Evolutionary conservation across 2,888 invertebrate species (phyloP).

Genomic region (Stramonita haemastoma): DNA sequence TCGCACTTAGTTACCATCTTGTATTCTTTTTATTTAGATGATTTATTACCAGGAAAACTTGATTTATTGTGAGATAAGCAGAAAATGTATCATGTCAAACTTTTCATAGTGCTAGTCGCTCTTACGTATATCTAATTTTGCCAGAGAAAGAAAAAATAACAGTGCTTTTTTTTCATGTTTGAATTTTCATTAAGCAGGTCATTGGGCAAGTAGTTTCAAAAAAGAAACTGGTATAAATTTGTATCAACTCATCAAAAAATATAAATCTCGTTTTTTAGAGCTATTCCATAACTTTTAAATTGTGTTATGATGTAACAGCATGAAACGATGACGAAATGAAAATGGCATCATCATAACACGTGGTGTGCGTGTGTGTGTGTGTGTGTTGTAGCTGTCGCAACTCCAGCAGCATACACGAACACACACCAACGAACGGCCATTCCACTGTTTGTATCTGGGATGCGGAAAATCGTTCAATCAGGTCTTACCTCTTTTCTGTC

Average conservation of each 20-base stretch:
- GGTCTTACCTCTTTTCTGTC: conserved; percentile 35
- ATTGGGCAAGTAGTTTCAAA: neutral
- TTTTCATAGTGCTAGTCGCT: too few relatives aligned
- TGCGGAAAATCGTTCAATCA: conserved; percentile 43
- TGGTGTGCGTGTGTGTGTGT: conserved; percentile 24
- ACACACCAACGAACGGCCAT: conserved; percentile 83
- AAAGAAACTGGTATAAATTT: neutral
- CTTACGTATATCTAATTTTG: too few relatives aligned
- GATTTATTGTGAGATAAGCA: too few relatives aligned
- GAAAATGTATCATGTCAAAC: too few relatives aligned
- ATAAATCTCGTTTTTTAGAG: neutral
- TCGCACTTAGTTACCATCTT: too few relatives aligned
- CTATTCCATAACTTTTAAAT: neutral
- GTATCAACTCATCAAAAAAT: neutral
- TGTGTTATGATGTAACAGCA: neutral
- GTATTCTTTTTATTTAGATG: too few relatives aligned
- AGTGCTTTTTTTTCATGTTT: neutral
- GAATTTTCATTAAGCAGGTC: conserved; percentile 6
- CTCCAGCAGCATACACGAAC: conserved; percentile 99
- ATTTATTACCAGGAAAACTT: too few relatives aligned
- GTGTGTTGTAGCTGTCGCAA: conserved; percentile 90
- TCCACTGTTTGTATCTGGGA: conserved; percentile 45
- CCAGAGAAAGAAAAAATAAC: too few relatives aligned
- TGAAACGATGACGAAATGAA: neutral
- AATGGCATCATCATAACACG: neutral